Evolutionary conservation across 2,888 invertebrate genomes (phyloP).

Genomic region (Troides oblongomaculatus): DNA sequence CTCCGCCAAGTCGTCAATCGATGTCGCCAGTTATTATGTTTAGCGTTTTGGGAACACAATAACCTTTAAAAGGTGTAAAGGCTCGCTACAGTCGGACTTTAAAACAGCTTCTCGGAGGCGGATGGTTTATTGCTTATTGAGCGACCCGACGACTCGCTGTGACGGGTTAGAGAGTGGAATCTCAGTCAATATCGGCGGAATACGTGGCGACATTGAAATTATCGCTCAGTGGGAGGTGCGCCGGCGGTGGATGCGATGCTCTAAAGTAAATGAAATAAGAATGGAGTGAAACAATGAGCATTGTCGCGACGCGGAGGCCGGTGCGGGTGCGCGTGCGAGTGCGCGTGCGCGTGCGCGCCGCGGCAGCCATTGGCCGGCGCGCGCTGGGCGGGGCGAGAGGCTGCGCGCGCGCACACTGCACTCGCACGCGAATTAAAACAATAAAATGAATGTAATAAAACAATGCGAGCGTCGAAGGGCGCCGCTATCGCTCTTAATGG

Average conservation of each 20-base stretch:
- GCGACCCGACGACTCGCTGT: constrained; percentile 72
- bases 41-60: constrained; percentile 74
- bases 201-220: constrained; percentile 76
- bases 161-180: constrained; percentile 50
- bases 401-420: constrained; percentile 79
- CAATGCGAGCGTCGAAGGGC: constrained; percentile 70
- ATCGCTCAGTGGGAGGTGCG: constrained; percentile 75
- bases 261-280: constrained; percentile 71
- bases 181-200: constrained; percentile 75
- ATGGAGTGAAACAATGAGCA: constrained; percentile 75
- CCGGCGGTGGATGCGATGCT: constrained; percentile 54
- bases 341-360: constrained; percentile 44
- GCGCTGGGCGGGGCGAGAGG: constrained; percentile 66
- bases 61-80: constrained; percentile 77
- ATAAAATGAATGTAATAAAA: constrained; percentile 79
- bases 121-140: constrained; percentile 80
- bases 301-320: constrained; percentile 60
- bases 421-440: constrained; percentile 79
- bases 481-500: constrained; percentile 76
- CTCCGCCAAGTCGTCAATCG: constrained; percentile 23
- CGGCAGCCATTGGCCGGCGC: constrained; percentile 59
- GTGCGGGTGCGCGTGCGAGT: constrained; percentile 40
- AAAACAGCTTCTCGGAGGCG: constrained; percentile 77
- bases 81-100: constrained; percentile 68
- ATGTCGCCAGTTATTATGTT: constrained; percentile 43